Base-by-base conservation (phyloP, 2,797 vertebrate species). In the Eulemur albifrons region DNA sequence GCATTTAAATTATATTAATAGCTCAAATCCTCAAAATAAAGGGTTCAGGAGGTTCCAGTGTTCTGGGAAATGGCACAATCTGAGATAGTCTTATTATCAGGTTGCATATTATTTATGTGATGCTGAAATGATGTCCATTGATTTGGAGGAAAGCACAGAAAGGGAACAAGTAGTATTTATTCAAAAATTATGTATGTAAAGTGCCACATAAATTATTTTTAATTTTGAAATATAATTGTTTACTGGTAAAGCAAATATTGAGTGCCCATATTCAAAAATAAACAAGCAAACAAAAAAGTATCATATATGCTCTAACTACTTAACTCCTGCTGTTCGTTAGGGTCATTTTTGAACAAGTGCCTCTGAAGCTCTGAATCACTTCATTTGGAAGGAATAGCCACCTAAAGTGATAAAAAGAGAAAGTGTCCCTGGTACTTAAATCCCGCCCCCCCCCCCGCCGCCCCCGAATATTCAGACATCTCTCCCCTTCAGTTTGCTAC, bases 191-290 rank as follows among this genome's bases (percentile, higher is more conserved):
- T 14, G 61, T 73, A 50, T 81, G 38, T 76, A 84, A 95, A 80
- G 4, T n/a, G 73, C 4, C 15, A 21, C 73, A 38, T 61, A n/a
- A 67, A 63, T 91, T 83, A 77, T 61, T 93, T 94, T 90, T 90
- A 21, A 23, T 65, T 94, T 84, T 94, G 40, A 77, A 91, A 93
- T 95, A 43, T 32, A 43, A 88, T 80, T 81, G 13, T 69, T 73
- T 73, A 67, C 77, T 82, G 25, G 23, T 81, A 72, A 95, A 59
- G 25, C 1, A 23, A 59, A 67, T 50, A 87, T 69, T 82, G 75
- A 57, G 50, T 93, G 11, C 69, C n/a, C 20, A 61, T 52, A 35
- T 67, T 84, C 0, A 67, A 90, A 96, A 54, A 2, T 30, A 50
- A 92, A 23, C 14, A 67, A 67, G 4, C 32, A 94, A 85, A 67